phyloP scores from a whole-genome alignment of 2,888 invertebrate genomes.

The Trissoscelio sp. region DNA sequence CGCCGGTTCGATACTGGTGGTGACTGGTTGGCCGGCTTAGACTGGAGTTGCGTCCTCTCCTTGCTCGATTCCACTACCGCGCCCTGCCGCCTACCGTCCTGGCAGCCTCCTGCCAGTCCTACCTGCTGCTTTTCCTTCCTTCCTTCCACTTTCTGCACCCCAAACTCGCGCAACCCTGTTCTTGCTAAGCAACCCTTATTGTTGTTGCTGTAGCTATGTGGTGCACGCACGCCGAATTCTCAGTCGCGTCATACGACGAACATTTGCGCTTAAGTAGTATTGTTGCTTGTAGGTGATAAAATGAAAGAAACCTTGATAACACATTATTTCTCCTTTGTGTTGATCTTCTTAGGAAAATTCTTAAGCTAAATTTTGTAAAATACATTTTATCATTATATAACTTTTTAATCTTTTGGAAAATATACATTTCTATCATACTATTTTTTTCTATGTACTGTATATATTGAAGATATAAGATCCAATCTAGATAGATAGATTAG shows the following conservation, averaged over 20 bases:
- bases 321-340: not conserved
- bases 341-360: too few relatives aligned
- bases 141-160: conserved; percentile 55
- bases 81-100: conserved; percentile 69
- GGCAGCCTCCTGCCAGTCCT: conserved; percentile 65
- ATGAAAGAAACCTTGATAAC: not conserved
- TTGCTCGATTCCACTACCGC: conserved; percentile 68
- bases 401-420: too few relatives aligned
- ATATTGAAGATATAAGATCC: too few relatives aligned
- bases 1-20: conserved; percentile 83
- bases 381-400: too few relatives aligned
- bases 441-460: too few relatives aligned
- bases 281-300: not conserved
- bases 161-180: conserved; percentile 71
- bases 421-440: too few relatives aligned
- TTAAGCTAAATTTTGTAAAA: too few relatives aligned
- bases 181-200: conserved; percentile 66
- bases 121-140: conserved; percentile 64
- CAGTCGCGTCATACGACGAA: conserved; percentile 17
- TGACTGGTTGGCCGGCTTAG: conserved; percentile 69
- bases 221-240: conserved; percentile 40
- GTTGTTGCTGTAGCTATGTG: conserved; percentile 58
- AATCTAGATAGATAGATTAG: too few relatives aligned
- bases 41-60: conserved; percentile 70
- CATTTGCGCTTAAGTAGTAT: conserved; percentile 7